Evolutionary conservation across 2,797 vertebrate genomes (phyloP), one percentile per base, ranked within the genome.

Genomic region (Poecile montanus): DNA sequence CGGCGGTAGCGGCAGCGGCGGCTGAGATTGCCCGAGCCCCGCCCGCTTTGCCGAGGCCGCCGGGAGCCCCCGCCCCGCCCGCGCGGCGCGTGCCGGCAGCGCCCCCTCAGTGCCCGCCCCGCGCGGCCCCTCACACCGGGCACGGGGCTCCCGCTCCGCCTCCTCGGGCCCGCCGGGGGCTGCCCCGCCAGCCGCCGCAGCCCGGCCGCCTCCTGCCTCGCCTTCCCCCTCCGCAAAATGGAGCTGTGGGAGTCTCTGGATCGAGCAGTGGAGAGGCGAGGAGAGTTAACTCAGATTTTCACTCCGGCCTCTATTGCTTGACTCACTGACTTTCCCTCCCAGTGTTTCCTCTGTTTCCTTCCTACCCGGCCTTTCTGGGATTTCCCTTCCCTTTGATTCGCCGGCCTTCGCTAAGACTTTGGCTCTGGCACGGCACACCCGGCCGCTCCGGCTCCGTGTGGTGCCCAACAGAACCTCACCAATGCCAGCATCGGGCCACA

Each of bases 401-500:
- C 47, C 5, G 5, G 19, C 36, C 57, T 42, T 16, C 22, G 17
- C 42, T 23, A 14, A 29, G 60, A 1, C 17, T 36, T 7, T 12
- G 56, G 61, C 2, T 4, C 9, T 57, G 29, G 77, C 77, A 6
- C 36, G 12, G 27, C 38, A 1, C 29, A 0, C 16, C 10, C 25
- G 16, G 68, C 8, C 5, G 0, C 29, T 17, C n/a, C 0, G 2
- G 47, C 36, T 77, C 42, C 3, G 4, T 23, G 4, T 9, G 27
- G 10, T 4, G 25, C 80, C 23, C 58, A 5, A 2, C 15, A 1
- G 1, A 57, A 29, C 3, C 13, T 26, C 44, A 5, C 3, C 23
- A 0, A 1, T 9, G 58, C 71, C 68, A 20, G 1, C 45, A 5
- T 6, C 10, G 8, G 26, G 32, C 36, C 36, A 1, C 7, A 1